Percentiles rank a stretch among this genome's conserved stretches.
Conservation (phyloP, 1,140 invertebrate genomes). For the Triops longicaudatus region DNA sequence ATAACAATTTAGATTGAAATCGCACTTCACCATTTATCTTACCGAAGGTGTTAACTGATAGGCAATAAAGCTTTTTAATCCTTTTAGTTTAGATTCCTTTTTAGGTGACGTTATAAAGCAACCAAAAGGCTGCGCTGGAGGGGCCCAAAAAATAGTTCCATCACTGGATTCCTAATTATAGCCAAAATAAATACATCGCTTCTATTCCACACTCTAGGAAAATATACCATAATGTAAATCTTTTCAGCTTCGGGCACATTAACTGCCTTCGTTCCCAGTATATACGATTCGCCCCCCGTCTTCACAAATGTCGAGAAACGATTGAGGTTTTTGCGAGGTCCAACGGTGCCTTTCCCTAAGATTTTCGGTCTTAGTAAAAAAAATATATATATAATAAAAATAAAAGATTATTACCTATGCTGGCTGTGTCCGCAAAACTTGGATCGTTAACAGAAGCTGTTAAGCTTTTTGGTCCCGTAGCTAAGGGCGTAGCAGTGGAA, state of each 20-base stretch:
- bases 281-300: constrained; percentile 81
- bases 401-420: constrained; percentile 22
- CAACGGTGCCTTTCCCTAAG: constrained; percentile 33
- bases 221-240: constrained; percentile 56
- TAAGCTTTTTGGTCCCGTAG: not conserved
- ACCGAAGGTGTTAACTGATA: constrained; percentile 89
- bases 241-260: constrained; percentile 64
- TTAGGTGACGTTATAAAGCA: constrained; percentile 89
- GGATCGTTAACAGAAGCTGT: constrained; percentile 6
- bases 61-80: constrained; percentile 93
- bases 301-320: constrained; percentile 90
- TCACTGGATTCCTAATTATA: constrained; percentile 46
- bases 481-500: not conserved
- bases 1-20: not conserved
- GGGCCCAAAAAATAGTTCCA: constrained; percentile 61
- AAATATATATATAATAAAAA: constrained; percentile 26
- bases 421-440: constrained; percentile 17
- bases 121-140: constrained; percentile 58
- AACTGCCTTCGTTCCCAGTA: constrained; percentile 66
- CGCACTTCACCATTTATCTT: too few relatives aligned
- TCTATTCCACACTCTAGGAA: not conserved
- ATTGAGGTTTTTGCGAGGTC: constrained; percentile 59
- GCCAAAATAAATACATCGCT: too few relatives aligned
- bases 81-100: constrained; percentile 93
- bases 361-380: not conserved